Evolutionary conservation across 2,888 invertebrate species (phyloP), one percentile per base, ranked within the genome.

Genomic region (Lypha dubia): DNA sequence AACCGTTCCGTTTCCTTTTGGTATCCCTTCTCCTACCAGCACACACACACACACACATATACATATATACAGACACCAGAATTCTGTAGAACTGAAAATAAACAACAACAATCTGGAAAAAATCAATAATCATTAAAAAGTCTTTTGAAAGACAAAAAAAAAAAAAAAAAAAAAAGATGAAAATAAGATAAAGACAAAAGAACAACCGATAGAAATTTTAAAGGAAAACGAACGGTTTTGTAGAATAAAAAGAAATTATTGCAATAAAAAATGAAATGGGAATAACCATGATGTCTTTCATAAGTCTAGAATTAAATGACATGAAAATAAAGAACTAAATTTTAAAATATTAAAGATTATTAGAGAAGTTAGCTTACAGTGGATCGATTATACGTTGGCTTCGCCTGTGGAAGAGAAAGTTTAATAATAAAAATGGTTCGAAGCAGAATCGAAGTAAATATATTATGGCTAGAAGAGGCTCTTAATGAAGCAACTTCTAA

Each of bases 111-210:
- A 51, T n/a, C 7, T 44, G 32, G 51, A 56, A 56, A 38, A 62
- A 77, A 77, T 77, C 77, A 77, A 77, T 77, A 70, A 60, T 24
- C 24, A 71, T 49, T 7, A n/a, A n/a, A n/a, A 53, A 73, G 44
- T 56, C 35, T 63, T 49, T 76, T 41, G 0, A 28, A 0, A 65
- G 20, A 15, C 0, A 79, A 28, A 46, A 56, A 24, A 13, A 22
- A 51, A n/a, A n/a, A n/a, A n/a, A n/a, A n/a, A n/a, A n/a, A n/a
- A n/a, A n/a, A n/a, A n/a, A n/a, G n/a, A n/a, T n/a, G n/a, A n/a
- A n/a, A 22, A 51, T 49, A 38, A 24, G 13, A 71, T 38, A 67
- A 60, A 9, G 3, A 32, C 24, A 32, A 53, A n/a, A 8, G 5
- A 51, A 24, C 8, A 67, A 9, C 20, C 35, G 32, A 68, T 3